These are phyloP conservation scores for Drosophila aldrichi DNA, from an alignment of 2,888 invertebrate species.

Conservation along the genomic window DNA sequence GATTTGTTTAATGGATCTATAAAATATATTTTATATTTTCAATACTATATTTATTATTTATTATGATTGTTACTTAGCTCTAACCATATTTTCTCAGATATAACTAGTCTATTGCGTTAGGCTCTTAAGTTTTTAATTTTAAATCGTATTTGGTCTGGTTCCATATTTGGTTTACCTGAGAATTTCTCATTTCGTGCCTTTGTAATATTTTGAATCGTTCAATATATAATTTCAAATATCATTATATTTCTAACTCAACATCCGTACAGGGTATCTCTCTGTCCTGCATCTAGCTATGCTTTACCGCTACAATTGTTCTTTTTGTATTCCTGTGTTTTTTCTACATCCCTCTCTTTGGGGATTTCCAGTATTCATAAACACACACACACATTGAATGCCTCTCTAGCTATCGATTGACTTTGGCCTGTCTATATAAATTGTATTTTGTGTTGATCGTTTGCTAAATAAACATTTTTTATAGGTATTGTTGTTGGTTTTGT, in stretches of 20 bases:
- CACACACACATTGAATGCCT: slow-evolving; percentile 17
- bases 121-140: neutral
- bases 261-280: slow-evolving; percentile 29
- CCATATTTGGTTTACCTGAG: neutral
- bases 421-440: slow-evolving; percentile 77
- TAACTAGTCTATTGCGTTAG: neutral
- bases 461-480: slow-evolving; percentile 75
- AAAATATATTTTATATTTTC: no score
- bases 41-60: no score
- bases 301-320: slow-evolving; percentile 6
- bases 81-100: neutral
- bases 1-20: no score
- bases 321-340: slow-evolving; percentile 18
- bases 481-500: slow-evolving; percentile 14
- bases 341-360: slow-evolving; percentile 41
- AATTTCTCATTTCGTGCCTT: no score
- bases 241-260: neutral
- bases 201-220: no score
- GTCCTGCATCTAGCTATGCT: neutral
- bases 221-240: neutral
- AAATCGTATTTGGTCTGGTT: neutral
- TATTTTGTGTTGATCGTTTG: slow-evolving; percentile 79
- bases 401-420: slow-evolving; percentile 68
- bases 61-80: neutral
- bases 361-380: slow-evolving; percentile 67